Percentiles rank a stretch among this genome's conserved stretches.
Evolutionary conservation across 1,140 invertebrate species (phyloP).

Genomic region (Lepidurus packardi): DNA sequence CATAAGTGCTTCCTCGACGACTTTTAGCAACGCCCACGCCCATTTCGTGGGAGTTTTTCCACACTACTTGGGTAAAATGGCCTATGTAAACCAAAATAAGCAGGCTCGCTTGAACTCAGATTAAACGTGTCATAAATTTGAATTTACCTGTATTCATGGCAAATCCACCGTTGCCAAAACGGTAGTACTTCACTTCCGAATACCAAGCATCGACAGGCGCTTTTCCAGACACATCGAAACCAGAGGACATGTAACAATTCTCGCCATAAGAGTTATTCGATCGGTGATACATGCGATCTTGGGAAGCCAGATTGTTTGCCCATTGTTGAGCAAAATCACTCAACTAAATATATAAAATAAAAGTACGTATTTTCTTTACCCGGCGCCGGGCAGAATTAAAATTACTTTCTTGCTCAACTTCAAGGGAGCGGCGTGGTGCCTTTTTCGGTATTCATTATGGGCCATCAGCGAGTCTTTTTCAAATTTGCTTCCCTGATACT

Average conservation of each 20-base stretch:
- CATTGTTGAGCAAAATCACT: slow-evolving; percentile 72
- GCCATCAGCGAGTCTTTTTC: slow-evolving; percentile 58
- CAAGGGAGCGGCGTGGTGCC: slow-evolving; percentile 62
- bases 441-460: slow-evolving; percentile 70
- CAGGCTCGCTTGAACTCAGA: background rate
- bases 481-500: slow-evolving; percentile 43
- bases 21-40: slow-evolving; percentile 64
- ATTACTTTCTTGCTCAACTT: slow-evolving; percentile 64
- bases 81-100: slow-evolving; percentile 44
- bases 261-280: slow-evolving; percentile 61
- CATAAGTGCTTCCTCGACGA: slow-evolving; percentile 53
- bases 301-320: slow-evolving; percentile 66
- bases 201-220: slow-evolving; percentile 72
- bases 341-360: slow-evolving; percentile 46
- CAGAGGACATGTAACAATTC: slow-evolving; percentile 69
- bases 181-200: slow-evolving; percentile 53
- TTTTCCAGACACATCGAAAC: slow-evolving; percentile 60
- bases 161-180: slow-evolving; percentile 51
- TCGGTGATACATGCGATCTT: slow-evolving; percentile 65
- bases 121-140: slow-evolving; percentile 26
- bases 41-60: slow-evolving; percentile 64
- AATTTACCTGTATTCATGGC: slow-evolving; percentile 32
- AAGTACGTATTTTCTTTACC: background rate
- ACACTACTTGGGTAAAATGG: slow-evolving; percentile 69
- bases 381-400: background rate